A percentile compares a stretch with the other conserved stretches of the same genome.
These are phyloP conservation scores for Apostichopus japonicus DNA, from an alignment of 35 echinoderm and acorn worm species.

Conservation along the genomic window DNA sequence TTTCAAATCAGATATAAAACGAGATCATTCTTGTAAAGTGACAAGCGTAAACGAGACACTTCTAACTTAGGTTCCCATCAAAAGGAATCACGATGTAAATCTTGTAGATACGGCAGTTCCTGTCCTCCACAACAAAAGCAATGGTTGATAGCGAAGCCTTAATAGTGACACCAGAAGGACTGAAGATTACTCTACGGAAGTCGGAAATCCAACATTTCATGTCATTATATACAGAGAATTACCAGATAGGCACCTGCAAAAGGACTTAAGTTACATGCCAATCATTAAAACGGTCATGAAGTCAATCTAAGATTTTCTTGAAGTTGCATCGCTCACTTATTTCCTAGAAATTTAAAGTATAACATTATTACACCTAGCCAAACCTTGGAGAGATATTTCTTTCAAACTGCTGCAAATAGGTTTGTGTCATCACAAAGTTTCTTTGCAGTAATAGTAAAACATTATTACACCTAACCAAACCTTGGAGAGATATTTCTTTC, in stretches of 20 bases:
- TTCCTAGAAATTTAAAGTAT: slow-evolving; percentile 1
- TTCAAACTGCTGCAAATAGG: too few species aligned
- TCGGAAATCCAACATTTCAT: neutral
- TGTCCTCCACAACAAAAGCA: neutral
- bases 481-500: too few species aligned
- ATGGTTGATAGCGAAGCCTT: neutral
- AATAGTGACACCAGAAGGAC: neutral
- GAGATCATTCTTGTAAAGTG: neutral
- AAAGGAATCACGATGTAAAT: neutral
- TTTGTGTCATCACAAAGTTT: too few species aligned
- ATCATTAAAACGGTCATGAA: neutral
- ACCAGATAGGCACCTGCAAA: neutral
- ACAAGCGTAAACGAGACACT: neutral
- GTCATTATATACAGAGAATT: neutral
- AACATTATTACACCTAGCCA: neutral
- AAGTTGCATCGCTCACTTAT: neutral
- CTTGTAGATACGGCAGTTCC: neutral
- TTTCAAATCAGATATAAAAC: neutral
- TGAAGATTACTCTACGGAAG: neutral
- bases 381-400: too few species aligned
- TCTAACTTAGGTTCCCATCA: neutral
- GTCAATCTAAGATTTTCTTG: neutral
- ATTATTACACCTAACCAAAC: neutral
- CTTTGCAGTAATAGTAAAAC: neutral
- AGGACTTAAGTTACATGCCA: neutral